Evolutionary conservation across 2,797 vertebrate genomes (phyloP), one percentile per base, ranked within the genome.

Genomic region (Atherinosoma microstoma): DNA sequence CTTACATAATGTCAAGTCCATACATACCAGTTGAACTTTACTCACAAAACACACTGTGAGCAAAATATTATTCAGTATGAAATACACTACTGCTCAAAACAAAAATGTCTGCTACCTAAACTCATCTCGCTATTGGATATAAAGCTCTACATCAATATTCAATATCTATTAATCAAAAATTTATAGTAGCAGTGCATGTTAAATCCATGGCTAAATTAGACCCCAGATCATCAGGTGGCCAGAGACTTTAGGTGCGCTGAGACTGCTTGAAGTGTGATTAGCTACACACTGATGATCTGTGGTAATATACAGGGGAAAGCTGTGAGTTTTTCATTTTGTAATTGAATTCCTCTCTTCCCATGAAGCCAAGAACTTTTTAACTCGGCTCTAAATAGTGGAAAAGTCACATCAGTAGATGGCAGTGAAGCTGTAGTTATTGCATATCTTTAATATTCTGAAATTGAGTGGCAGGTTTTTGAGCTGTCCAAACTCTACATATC

Each of bases 301-400:
- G 69, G 73, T 69, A 70, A 79, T 51, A 76, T 51, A 73, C 73
- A 47, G 42, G 15, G 27, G 18, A 9, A 42, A 42, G 36, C 36
- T 85, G 65, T 63, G 27, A 58, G 56, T 53, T 74, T 66, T 62
- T 69, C 38, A 60, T 64, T 54, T 58, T 64, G 38, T 60, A 56
- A 53, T 45, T 29, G 8, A 3, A 3, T 42, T 67, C 22, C 30
- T 67, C 40, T 75, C 58, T 59, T 62, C 36, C 53, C 47, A 42
- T 16, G 15, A 3, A 29, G 15, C 27, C 15, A 6, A 56, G 53
- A 80, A 61, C 49, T 51, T 20, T 61, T 42, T 2, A 69, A 67
- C 58, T 18, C 45, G 59, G 32, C 40, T 64, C 73, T 73, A 76
- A 76, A 54, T 29, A 13, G 2, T 27, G 53, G 6, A 69, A 63